Base-by-base conservation (phyloP, 2,797 vertebrate species). In the Thripadectes ignobilis region DNA sequence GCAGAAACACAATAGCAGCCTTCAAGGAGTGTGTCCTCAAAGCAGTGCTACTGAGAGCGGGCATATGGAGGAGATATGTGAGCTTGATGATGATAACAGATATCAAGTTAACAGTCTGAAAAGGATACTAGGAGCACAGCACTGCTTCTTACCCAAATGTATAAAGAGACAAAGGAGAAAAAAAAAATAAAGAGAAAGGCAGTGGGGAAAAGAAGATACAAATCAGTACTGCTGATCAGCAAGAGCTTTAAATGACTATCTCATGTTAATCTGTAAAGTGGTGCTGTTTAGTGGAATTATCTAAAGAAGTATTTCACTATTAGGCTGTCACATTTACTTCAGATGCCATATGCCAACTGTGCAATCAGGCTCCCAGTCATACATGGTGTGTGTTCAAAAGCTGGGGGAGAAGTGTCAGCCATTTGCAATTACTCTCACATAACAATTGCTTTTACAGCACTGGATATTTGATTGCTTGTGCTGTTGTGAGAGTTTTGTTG, bases 41-140 rank as follows among this genome's bases (percentile, higher is more conserved):
- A 92, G 68, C 32, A 43, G 45, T 80, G 75, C 80, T 80, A 27
- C 67, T 84, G 57, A 91, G 73, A 80, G 32, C 23, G 94, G 80
- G 85, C 89, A 95, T 93, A 95, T 88, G 93, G 95, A 92, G 73
- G 77, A 93, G 87, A 54, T 27, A 8, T 93, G 67, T 61, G 16
- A 12, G n/a, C 81, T 95, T 79, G 80, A 83, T 59, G 88, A 74
- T 80, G 73, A 79, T 32, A 83, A 48, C 88, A 96, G 89, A 89
- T 94, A 91, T 91, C 93, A 97, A 91, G 79, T 82, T 93, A 93
- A 55, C 84, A 82, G 51, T 67, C 55, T 94, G 72, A 96, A 91
- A 91, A 95, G 83, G 52, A 92, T 92, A 41, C 29, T 61, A 89
- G 59, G 65, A 85, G 39, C 36, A 27, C 58, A 87, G 77, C 51